Evolutionary conservation across 1,140 invertebrate genomes (phyloP), one percentile per base, ranked within the genome.

Genomic region (Anastatus disparis): DNA sequence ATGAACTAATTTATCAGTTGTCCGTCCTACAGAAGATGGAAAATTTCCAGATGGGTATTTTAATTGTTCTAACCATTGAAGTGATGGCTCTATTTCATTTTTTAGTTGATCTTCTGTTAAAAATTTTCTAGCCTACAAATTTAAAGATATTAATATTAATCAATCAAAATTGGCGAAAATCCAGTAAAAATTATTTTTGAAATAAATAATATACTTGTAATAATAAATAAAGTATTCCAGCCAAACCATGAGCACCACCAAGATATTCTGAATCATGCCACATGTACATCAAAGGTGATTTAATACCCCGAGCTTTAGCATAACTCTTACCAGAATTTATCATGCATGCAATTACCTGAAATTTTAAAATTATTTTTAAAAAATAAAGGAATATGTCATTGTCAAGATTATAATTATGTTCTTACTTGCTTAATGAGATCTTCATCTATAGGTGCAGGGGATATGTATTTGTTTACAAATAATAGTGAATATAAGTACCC

Each of bases 211-310:
- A 53, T 79, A 94, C 93, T 88, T 94, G 89, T 56, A 97, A 82
- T 12, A 97, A 79, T 65, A 94, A 86, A 79, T 93, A 94, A 12
- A 96, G 78, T 82, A 97, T 97, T 13, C 95, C 96, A 75, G 90
- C 88, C 68, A 94, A 80, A 13, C 96, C 96, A 89, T 97, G 95
- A 71, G 95, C 95, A 29, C 92, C 94, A 15, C 95, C 95, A 62
- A 96, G 83, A 80, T 97, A 97, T 77, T 92, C 88, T 79, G 91
- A 92, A n/a, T 92, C 90, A 86, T 97, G 94, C 95, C 95, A 97
- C 75, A 90, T 84, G 84, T 92, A 97, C 87, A 94, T 90, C 20
- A 97, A 83, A 2, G 93, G 93, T 74, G 87, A 87, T 53, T 87
- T 84, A 64, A 79, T 84, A 72, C 81, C 82, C 75, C 81, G 84